phyloP scores from a whole-genome alignment of 23 tunicate species.

The Ciona savignyi region DNA sequence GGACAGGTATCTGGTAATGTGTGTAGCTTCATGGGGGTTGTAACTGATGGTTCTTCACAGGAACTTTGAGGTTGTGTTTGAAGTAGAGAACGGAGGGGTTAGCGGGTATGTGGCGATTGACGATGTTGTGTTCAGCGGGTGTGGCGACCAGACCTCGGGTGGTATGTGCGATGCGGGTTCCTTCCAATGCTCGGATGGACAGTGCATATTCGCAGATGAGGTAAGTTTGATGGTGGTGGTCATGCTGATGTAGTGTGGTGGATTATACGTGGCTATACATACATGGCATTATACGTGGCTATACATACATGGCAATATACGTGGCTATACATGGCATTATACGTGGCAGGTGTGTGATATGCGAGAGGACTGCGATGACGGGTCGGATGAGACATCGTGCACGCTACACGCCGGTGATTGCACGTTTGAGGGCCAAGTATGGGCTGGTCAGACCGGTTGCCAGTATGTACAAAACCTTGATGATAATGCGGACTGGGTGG shows the following conservation, averaged over 20 bases:
- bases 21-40: too few species aligned
- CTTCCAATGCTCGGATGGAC: constrained; percentile 57
- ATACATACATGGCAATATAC: too few species aligned
- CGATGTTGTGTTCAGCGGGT: constrained; percentile 52
- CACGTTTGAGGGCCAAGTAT: constrained; percentile 51
- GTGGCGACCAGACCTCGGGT: constrained; percentile 43
- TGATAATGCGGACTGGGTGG: constrained; percentile 78
- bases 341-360: constrained; percentile 70
- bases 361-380: constrained; percentile 57
- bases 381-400: constrained; percentile 64
- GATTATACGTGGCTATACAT: background rate
- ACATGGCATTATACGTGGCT: too few species aligned
- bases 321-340: background rate
- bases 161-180: constrained; percentile 25
- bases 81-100: constrained; percentile 49
- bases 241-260: too few species aligned
- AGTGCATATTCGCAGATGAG: constrained; percentile 62
- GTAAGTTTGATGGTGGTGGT: too few species aligned
- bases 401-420: constrained; percentile 63
- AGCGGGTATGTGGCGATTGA: constrained; percentile 76
- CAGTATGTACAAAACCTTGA: constrained; percentile 51
- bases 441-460: constrained; percentile 52
- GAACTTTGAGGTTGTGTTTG: constrained; percentile 74
- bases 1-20: constrained; percentile 61
- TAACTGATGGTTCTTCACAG: too few species aligned